phyloP scores from a whole-genome alignment of 1,140 invertebrate species.

The Drosophila rufa region DNA sequence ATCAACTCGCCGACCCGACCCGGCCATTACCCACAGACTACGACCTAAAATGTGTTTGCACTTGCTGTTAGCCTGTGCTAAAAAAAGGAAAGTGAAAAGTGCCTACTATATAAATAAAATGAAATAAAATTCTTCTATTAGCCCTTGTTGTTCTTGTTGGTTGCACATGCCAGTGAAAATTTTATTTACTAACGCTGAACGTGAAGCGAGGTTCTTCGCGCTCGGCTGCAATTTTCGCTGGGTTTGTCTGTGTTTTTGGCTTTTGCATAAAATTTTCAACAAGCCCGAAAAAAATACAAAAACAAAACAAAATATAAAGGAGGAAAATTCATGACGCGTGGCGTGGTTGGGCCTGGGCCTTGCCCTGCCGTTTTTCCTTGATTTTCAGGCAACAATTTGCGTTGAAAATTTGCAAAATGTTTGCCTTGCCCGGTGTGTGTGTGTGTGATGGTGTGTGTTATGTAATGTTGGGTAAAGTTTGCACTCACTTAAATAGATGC shows the following conservation, averaged over 20 bases:
- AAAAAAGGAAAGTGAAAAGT: constrained; percentile 18
- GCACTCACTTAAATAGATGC: constrained; percentile 80
- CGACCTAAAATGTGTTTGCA: constrained; percentile 52
- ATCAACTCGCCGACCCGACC: constrained; percentile 67
- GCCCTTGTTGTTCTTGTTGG: constrained; percentile 10
- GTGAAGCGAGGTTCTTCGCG: constrained; percentile 26
- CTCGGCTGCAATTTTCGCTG: constrained; percentile 21
- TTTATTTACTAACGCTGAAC: constrained; percentile 68
- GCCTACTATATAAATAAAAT: constrained; percentile 30
- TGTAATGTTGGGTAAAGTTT: constrained; percentile 67
- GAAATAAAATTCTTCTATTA: constrained; percentile 28
- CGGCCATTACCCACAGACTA: constrained; percentile 35
- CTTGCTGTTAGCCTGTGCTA: constrained; percentile 11
- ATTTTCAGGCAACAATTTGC: constrained; percentile 64
- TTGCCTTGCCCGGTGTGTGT: constrained; percentile 43
- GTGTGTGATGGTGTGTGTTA: constrained; percentile 43
- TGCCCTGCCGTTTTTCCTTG: constrained; percentile 19
- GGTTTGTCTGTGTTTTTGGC: constrained; percentile 31
- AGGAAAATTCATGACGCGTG: constrained; percentile 57
- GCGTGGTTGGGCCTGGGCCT: constrained; percentile 10
- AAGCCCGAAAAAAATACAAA: constrained; percentile 6
- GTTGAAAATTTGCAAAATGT: constrained; percentile 77
- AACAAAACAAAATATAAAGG: constrained; percentile 20
- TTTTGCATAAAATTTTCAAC: constrained; percentile 72
- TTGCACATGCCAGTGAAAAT: constrained; percentile 62